A percentile compares a stretch with the other conserved stretches of the same genome.
Evolutionary conservation across 1,140 invertebrate genomes (phyloP).

Genomic region (Augochlora pura): DNA sequence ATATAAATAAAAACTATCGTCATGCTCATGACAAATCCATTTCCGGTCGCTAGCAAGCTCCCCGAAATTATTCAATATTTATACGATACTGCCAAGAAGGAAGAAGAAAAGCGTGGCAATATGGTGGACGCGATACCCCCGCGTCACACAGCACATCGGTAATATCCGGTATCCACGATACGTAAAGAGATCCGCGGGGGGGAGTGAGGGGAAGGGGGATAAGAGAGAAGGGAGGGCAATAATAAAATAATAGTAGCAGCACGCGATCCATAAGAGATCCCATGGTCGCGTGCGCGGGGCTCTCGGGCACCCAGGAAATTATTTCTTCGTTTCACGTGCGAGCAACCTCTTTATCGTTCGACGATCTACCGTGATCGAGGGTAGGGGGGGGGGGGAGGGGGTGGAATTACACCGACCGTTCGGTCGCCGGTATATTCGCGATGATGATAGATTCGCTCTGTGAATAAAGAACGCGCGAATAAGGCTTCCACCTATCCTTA

Average conservation of each 20-base stretch:
- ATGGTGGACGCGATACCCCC: neutral
- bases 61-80: no score
- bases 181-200: conserved; percentile 56
- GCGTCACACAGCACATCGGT: conserved; percentile 36
- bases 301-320: conserved; percentile 24
- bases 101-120: no score
- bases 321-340: conserved; percentile 57
- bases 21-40: neutral
- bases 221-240: conserved; percentile 55
- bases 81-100: no score
- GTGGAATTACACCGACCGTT: conserved; percentile 23
- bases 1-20: conserved; percentile 16
- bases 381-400: no score
- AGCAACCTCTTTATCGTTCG: conserved; percentile 35
- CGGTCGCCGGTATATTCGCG: conserved; percentile 2
- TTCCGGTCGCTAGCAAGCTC: no score
- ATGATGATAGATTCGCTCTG: conserved; percentile 12
- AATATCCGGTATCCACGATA: conserved; percentile 53
- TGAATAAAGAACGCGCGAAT: conserved; percentile 12
- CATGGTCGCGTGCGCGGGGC: conserved; percentile 41
- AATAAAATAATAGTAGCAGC: conserved; percentile 57
- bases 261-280: conserved; percentile 43
- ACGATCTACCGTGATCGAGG: conserved; percentile 38
- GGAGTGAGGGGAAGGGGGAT: no score
- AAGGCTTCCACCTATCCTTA: neutral